Evolutionary conservation across 2,888 invertebrate species (phyloP).

Genomic region (Parnassius orleans): DNA sequence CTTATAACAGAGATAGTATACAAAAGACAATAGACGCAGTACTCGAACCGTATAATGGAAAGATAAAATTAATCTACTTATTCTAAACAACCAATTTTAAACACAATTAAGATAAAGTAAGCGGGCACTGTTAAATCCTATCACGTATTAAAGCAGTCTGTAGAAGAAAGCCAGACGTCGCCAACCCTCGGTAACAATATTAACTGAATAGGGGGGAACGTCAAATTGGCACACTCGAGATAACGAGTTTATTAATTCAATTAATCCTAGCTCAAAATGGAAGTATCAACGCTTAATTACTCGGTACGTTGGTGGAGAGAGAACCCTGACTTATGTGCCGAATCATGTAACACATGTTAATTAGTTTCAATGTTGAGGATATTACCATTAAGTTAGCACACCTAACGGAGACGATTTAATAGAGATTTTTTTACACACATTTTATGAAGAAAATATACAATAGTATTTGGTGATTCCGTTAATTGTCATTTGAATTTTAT

Average conservation of each 20-base stretch:
- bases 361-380: conserved; percentile 22
- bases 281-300: conserved; percentile 43
- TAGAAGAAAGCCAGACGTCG: conserved; percentile 28
- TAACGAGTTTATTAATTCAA: conserved; percentile 66
- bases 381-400: conserved; percentile 20
- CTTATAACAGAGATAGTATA: too few species aligned
- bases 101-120: conserved; percentile 12
- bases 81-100: conserved; percentile 30
- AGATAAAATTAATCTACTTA: conserved; percentile 12
- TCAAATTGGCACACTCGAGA: conserved; percentile 54
- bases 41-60: background rate
- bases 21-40: too few species aligned
- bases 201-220: conserved; percentile 32
- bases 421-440: too few species aligned
- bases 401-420: conserved; percentile 2
- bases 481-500: too few species aligned
- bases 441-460: too few species aligned
- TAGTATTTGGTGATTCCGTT: too few species aligned
- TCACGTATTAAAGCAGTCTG: conserved; percentile 37
- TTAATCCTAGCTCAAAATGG: conserved; percentile 48
- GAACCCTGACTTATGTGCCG: conserved; percentile 30
- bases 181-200: conserved; percentile 36
- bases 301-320: conserved; percentile 31
- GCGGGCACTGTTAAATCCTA: conserved; percentile 28
- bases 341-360: conserved; percentile 21